Conservation (phyloP, 2,113 vertebrate species). For the Petrocephalus zakoni region DNA sequence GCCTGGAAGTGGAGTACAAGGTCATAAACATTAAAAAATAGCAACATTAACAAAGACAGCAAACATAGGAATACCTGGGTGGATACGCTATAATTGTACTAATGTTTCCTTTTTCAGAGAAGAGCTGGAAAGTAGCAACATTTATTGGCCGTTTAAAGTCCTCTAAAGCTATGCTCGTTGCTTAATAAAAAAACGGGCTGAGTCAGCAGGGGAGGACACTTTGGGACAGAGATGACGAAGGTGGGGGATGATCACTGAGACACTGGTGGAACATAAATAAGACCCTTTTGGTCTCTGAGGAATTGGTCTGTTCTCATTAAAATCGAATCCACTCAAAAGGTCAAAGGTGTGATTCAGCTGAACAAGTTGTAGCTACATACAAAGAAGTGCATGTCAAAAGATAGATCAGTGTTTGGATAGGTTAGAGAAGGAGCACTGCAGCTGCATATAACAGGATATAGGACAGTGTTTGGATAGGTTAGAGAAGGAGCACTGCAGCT, state of each 20-base stretch:
- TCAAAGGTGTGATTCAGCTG: background rate
- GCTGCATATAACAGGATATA: background rate
- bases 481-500: background rate
- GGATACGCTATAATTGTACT: background rate
- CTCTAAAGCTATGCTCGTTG: background rate
- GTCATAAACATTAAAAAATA: background rate
- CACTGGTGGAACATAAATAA: slow-evolving; percentile 1
- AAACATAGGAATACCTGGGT: background rate
- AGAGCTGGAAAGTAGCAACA: background rate
- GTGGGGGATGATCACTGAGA: background rate
- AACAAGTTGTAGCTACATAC: background rate
- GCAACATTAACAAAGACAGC: background rate
- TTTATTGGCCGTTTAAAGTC: background rate
- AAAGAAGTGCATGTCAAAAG: background rate
- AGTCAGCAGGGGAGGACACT: background rate
- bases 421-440: background rate
- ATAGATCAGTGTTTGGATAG: background rate
- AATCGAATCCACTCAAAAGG: background rate
- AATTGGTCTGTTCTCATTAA: background rate
- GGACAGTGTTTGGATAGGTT: background rate
- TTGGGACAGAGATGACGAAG: background rate
- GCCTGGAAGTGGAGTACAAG: slow-evolving; percentile 56
- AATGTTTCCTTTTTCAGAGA: background rate
- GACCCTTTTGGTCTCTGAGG: background rate
- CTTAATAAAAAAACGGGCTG: background rate